A percentile compares a stretch with the other conserved stretches of the same genome.
These are phyloP conservation scores for Exephanes ischioxanthus DNA, from an alignment of 2,888 invertebrate genomes.

Conservation along the genomic window DNA sequence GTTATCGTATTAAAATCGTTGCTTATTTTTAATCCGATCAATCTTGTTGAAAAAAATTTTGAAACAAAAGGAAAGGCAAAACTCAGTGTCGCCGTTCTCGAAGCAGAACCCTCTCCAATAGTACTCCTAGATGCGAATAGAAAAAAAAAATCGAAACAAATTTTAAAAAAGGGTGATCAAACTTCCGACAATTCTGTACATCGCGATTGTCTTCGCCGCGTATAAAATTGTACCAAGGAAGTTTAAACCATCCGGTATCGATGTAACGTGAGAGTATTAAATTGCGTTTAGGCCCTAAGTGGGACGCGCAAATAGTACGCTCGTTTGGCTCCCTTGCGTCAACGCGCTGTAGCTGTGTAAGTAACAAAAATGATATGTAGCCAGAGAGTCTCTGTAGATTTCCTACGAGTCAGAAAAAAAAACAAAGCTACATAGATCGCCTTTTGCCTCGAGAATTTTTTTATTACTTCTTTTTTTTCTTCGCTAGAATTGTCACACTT, in stretches of 20 bases:
- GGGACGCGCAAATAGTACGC: conserved; percentile 68
- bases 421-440: conserved; percentile 75
- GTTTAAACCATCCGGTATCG: conserved; percentile 69
- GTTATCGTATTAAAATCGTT: not conserved
- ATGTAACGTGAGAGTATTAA: conserved; percentile 68
- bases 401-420: conserved; percentile 39
- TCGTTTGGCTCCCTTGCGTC: conserved; percentile 73
- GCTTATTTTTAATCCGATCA: not conserved
- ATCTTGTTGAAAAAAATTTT: not conserved
- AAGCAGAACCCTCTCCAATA: conserved; percentile 61
- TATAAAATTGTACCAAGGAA: conserved; percentile 74
- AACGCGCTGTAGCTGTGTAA: conserved; percentile 72
- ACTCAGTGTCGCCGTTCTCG: conserved; percentile 63
- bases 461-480: conserved; percentile 28
- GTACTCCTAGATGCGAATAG: conserved; percentile 53
- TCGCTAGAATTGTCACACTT: conserved; percentile 44
- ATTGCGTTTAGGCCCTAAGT: conserved; percentile 48
- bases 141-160: conserved; percentile 34
- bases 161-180: conserved; percentile 52
- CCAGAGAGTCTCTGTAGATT: conserved; percentile 61
- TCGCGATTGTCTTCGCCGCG: conserved; percentile 66
- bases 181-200: conserved; percentile 48
- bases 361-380: conserved; percentile 68
- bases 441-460: conserved; percentile 79
- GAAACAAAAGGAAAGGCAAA: conserved; percentile 11